Evolutionary conservation across 2,113 vertebrate species (phyloP).

Genomic region (Ceuthmochares aereus): DNA sequence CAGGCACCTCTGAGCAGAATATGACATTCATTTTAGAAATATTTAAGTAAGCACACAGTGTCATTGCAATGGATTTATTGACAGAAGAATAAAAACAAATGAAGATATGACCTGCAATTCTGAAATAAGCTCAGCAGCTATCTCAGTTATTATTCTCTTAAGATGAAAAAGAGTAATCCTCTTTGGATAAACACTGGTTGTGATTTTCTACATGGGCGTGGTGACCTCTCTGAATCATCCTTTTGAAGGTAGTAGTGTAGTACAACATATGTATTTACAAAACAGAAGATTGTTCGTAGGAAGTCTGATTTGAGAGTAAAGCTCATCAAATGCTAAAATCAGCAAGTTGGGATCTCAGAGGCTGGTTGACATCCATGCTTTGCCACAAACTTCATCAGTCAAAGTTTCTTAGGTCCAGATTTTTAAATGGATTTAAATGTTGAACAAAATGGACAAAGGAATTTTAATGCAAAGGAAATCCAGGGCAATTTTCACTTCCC

Average conservation of each 20-base stretch:
- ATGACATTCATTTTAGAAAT: not conserved
- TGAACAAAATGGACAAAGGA: no score
- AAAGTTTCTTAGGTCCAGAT: not conserved
- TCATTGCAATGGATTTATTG: not conserved
- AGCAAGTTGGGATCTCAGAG: not conserved
- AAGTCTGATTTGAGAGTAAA: not conserved
- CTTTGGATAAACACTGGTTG: not conserved
- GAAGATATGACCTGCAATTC: not conserved
- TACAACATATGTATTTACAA: not conserved
- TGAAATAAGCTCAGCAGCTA: not conserved
- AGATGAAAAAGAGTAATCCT: not conserved
- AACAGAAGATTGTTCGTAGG: not conserved
- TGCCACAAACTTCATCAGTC: not conserved
- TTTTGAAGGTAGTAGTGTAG: not conserved
- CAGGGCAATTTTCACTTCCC: not conserved
- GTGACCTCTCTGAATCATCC: not conserved
- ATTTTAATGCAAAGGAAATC: not conserved
- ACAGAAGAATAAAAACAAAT: not conserved
- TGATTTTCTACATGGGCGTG: not conserved
- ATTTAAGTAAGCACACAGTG: not conserved
- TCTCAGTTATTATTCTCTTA: not conserved
- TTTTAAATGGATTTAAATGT: not conserved
- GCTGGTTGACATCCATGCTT: not conserved
- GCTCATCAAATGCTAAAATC: not conserved
- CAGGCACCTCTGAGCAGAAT: not conserved